phyloP scores from a whole-genome alignment of 2,888 invertebrate genomes.

The Bruchidius siliquastri region DNA sequence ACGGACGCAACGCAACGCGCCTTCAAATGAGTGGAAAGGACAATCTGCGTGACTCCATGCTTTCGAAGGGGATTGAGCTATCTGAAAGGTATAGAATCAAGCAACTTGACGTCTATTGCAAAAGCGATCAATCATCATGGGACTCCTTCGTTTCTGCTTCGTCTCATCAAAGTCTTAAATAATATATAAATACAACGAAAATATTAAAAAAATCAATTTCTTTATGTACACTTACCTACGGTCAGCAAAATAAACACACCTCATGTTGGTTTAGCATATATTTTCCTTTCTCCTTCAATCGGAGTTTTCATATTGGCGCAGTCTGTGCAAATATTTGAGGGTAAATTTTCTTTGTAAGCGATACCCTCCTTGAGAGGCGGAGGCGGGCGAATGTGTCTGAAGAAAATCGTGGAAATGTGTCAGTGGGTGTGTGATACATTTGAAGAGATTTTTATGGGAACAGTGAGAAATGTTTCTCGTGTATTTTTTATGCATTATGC shows the following conservation, averaged over 20 bases:
- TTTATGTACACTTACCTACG: background rate
- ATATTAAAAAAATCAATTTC: background rate
- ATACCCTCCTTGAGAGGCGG: background rate
- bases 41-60: too few species aligned
- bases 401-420: background rate
- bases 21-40: too few species aligned
- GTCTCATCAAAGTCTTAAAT: too few species aligned
- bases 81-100: too few species aligned
- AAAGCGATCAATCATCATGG: too few species aligned
- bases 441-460: background rate
- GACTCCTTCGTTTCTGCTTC: too few species aligned
- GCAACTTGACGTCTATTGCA: too few species aligned
- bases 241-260: background rate
- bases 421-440: background rate
- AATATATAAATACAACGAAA: background rate
- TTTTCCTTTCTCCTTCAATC: background rate
- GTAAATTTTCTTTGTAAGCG: background rate
- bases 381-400: background rate
- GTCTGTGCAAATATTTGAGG: background rate
- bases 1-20: too few species aligned
- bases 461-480: background rate
- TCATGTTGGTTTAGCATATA: background rate
- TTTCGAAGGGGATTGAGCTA: too few species aligned
- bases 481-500: background rate
- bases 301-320: background rate